Conservation (phyloP, 1,140 invertebrate genomes). For the Aphis craccivora region DNA sequence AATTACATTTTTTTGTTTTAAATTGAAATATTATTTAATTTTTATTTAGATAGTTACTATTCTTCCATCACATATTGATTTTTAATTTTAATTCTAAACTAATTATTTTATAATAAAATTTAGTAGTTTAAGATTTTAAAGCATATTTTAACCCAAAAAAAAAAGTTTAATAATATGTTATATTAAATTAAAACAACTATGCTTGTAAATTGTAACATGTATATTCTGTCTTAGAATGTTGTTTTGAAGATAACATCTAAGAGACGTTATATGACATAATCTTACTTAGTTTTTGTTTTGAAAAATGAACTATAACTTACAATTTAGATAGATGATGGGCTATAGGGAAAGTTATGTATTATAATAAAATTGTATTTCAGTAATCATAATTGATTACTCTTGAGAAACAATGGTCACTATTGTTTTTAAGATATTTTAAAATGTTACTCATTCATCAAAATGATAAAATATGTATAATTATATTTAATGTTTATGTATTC, state of each 20-base stretch:
- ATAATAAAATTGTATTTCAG: not conserved
- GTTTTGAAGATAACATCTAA: not conserved
- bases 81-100: not conserved
- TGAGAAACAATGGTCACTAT: too few species aligned
- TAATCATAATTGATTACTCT: too few species aligned
- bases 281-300: not conserved
- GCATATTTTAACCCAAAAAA: not conserved
- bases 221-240: not conserved
- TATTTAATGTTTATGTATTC: not conserved
- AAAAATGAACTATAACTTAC: not conserved
- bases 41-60: not conserved
- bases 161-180: not conserved
- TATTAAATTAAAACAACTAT: not conserved
- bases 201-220: not conserved
- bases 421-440: too few species aligned
- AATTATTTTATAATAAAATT: not conserved
- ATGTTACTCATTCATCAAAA: not conserved
- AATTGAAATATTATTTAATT: not conserved
- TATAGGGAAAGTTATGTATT: not conserved
- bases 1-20: too few species aligned
- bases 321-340: not conserved
- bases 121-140: not conserved
- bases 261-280: not conserved
- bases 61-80: not conserved
- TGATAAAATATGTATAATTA: not conserved